Evolutionary conservation across 2,113 vertebrate species (phyloP).

Genomic region (Ceyx margarethae): DNA sequence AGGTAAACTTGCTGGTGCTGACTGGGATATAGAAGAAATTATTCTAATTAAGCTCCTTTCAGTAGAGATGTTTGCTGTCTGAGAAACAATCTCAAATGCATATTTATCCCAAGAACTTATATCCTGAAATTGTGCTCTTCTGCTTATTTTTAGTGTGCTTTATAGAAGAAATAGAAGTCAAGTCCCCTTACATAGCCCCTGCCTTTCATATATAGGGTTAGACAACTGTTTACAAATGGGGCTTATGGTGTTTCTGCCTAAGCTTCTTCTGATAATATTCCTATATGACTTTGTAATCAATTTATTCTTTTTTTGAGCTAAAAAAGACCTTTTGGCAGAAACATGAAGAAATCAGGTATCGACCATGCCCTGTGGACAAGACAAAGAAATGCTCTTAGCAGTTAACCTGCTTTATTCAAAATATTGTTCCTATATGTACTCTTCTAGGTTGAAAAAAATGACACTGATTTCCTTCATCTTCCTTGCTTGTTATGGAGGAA

Average conservation of each 20-base stretch:
- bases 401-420: neutral
- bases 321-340: neutral
- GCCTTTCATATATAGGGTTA: neutral
- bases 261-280: neutral
- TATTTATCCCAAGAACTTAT: neutral
- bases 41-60: neutral
- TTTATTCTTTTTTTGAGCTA: neutral
- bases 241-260: neutral
- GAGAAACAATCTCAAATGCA: neutral
- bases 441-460: neutral
- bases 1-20: neutral
- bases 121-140: neutral
- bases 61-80: neutral
- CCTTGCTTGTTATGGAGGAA: neutral
- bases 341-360: neutral
- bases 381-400: neutral
- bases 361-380: neutral
- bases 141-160: neutral
- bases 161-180: neutral
- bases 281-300: neutral
- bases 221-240: neutral
- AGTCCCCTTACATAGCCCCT: neutral
- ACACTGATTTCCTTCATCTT: neutral
- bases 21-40: neutral
- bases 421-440: neutral